These are phyloP conservation scores for Bagarius yarrelli DNA, from an alignment of 2,113 vertebrate genomes.

Conservation along the genomic window DNA sequence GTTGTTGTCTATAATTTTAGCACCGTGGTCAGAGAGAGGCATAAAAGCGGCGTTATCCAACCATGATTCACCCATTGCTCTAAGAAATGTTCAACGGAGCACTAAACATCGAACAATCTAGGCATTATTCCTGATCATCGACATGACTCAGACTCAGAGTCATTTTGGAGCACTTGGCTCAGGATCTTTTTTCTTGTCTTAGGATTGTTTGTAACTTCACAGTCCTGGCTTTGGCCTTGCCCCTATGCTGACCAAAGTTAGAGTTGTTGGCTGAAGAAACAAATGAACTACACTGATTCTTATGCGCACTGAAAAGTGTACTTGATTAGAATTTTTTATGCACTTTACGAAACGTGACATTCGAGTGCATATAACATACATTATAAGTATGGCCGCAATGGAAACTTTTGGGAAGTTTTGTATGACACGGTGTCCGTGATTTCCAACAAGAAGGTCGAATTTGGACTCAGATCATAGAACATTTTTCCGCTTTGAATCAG, in stretches of 20 bases:
- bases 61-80: not conserved
- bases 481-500: no score
- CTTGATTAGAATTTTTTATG: not conserved
- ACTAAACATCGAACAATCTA: not conserved
- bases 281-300: no score
- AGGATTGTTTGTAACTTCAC: constrained; percentile 52
- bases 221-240: constrained; percentile 56
- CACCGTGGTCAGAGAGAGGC: constrained; percentile 11
- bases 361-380: not conserved
- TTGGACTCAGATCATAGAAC: no score
- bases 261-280: no score
- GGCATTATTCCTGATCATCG: not conserved
- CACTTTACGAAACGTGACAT: constrained; percentile 2
- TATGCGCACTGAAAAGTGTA: no score
- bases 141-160: not conserved
- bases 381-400: no score
- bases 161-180: not conserved
- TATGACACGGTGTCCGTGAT: no score
- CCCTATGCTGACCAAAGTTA: constrained; percentile 64
- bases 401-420: no score
- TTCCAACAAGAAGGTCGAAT: no score
- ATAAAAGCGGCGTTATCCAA: constrained; percentile 18
- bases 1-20: not conserved
- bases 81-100: constrained; percentile 29
- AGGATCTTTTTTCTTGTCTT: constrained; percentile 16